Conservation (phyloP, 2,888 invertebrate genomes). For the Idaea dimidiata region DNA sequence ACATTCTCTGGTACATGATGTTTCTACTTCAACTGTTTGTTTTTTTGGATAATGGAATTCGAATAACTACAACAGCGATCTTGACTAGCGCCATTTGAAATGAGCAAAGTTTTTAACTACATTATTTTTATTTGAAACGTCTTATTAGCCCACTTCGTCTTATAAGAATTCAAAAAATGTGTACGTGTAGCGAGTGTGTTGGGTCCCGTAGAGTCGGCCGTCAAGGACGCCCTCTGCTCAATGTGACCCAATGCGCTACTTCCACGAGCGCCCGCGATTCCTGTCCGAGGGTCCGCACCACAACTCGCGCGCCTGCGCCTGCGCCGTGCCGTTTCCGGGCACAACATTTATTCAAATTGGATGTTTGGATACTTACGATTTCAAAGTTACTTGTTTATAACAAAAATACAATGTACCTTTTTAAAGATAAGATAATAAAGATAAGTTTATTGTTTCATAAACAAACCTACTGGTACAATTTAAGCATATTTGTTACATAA, state of each 20-base stretch:
- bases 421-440: too few relatives aligned
- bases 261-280: conserved; percentile 29
- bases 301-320: conserved; percentile 18
- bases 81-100: too few relatives aligned
- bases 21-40: too few relatives aligned
- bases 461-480: too few relatives aligned
- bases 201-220: conserved; percentile 31
- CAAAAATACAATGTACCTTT: too few relatives aligned
- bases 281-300: conserved; percentile 18
- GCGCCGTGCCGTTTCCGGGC: conserved; percentile 17
- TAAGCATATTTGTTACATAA: too few relatives aligned
- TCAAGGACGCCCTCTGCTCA: conserved; percentile 73
- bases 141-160: not conserved
- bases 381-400: not conserved
- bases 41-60: too few relatives aligned
- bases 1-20: too few relatives aligned
- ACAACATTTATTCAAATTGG: not conserved
- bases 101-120: too few relatives aligned
- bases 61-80: too few relatives aligned
- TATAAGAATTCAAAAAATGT: not conserved
- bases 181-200: conserved; percentile 3
- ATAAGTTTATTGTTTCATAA: too few relatives aligned
- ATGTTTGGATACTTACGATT: not conserved
- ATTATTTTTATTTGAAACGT: too few relatives aligned
- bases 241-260: conserved; percentile 74